Base-by-base conservation (phyloP, 2,113 vertebrate species). In the Maccullochella peelii region DNA sequence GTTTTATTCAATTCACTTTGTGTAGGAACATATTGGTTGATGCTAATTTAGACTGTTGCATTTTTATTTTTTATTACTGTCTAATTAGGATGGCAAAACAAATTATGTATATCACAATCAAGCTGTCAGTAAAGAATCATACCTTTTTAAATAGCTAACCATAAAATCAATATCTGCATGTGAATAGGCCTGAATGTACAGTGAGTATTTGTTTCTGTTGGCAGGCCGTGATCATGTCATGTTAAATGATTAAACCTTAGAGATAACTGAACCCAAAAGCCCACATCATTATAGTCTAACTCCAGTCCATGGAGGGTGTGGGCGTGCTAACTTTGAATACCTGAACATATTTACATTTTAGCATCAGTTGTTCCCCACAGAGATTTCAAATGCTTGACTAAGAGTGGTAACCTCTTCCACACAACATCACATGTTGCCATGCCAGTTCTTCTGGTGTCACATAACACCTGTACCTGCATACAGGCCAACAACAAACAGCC, bases 401-500 rank as follows among this genome's bases (percentile, higher is more conserved):
- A 1, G 12, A 23, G 55, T n/a, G n/a, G n/a, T n/a, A n/a, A n/a
- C n/a, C 42, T 44, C 10, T 25, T 1, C 50, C 0, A 4, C 15
- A 33, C 5, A 25, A 76, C 42, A 76, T 62, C 6, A 47, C 47
- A n/a, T 25, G 67, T 27, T 14, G 66, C 42, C 15, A 27, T 40
- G 84, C 90, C 73, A 59, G 88, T 88, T 89, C 59, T 54, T 49
- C 92, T 61, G 65, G 85, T 86, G 83, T 55, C 36, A 70, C 4
- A 0, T 55, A 73, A 77, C 27, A 52, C 8, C 44, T 38, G 1
- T 0, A 8, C 23, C 16, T 15, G 15, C 14, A 23, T 0, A 20
- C 42, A 16, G 20, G 30, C 21, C 14, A 71, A 40, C 11, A 38
- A 25, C 1, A 65, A 12, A 65, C 2, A 62, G 7, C 2, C 15